A percentile compares a stretch with the other conserved stretches of the same genome.
Evolutionary conservation across 2,113 vertebrate genomes (phyloP).

Genomic region (Pithys albifrons): DNA sequence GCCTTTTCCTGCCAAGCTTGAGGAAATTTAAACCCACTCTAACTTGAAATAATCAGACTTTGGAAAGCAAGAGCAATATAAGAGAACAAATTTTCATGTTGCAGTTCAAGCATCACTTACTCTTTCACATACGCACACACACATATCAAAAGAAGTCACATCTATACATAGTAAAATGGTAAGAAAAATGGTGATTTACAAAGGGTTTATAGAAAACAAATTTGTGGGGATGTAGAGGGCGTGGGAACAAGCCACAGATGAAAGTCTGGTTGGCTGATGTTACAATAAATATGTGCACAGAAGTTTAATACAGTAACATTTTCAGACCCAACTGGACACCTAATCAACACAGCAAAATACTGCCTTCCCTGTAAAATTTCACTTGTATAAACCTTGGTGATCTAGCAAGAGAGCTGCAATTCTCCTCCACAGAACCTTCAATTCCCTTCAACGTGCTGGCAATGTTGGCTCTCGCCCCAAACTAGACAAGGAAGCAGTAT

Average conservation of each 20-base stretch:
- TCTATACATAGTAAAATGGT: background rate
- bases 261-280: background rate
- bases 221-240: rapidly evolving
- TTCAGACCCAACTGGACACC: background rate
- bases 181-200: background rate
- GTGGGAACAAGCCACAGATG: background rate
- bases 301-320: background rate
- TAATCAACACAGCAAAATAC: background rate
- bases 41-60: background rate
- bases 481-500: background rate
- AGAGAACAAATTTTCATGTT: background rate
- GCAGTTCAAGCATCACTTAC: background rate
- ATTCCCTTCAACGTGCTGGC: background rate
- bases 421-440: background rate
- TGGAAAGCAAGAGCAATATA: background rate
- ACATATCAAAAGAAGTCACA: background rate
- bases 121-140: background rate
- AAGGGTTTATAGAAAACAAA: background rate
- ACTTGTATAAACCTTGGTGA: background rate
- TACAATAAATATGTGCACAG: background rate
- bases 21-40: background rate
- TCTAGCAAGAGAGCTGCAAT: background rate
- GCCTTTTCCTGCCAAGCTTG: background rate
- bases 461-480: background rate
- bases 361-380: background rate